A percentile compares a stretch with the other conserved stretches of the same genome.
Evolutionary conservation across 2,797 vertebrate species (phyloP).

Genomic region (Melanogrammus aeglefinus): DNA sequence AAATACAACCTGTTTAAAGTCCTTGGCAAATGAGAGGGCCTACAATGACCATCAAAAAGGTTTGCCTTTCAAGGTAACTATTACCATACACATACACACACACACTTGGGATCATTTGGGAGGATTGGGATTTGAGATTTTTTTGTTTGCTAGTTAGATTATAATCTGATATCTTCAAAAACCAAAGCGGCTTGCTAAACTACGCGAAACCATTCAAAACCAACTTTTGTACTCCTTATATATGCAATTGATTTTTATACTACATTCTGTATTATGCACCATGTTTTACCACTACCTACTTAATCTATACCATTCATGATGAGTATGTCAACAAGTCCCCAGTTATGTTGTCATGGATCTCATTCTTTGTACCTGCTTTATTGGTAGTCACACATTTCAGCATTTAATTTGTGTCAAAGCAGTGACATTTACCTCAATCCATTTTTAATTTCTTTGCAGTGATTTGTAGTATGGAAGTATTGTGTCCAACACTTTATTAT

Average conservation of each 20-base stretch:
- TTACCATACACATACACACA: not conserved
- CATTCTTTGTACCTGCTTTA: not conserved
- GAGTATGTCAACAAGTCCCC: not conserved
- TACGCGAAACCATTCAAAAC: constrained; percentile 6
- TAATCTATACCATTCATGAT: not conserved
- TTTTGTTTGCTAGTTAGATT: constrained; percentile 6
- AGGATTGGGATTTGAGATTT: not conserved
- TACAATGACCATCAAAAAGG: not conserved
- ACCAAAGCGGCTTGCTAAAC: constrained; percentile 48
- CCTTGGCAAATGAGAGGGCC: not conserved
- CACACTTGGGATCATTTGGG: constrained; percentile 1
- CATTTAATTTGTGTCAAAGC: not conserved
- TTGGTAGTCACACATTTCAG: not conserved
- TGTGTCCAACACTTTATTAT: not conserved
- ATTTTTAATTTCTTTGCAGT: not conserved
- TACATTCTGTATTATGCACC: not conserved
- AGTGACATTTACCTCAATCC: not conserved
- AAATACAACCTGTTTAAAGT: not conserved
- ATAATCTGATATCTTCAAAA: constrained; percentile 18
- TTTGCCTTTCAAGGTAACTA: not conserved
- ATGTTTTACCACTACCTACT: constrained; percentile 11
- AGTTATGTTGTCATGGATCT: not conserved
- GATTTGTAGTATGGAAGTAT: not conserved
- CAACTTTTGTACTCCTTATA: constrained; percentile 15
- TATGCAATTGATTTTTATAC: constrained; percentile 3